phyloP scores from a whole-genome alignment of 2,113 vertebrate species.

The Sula dactylatra region DNA sequence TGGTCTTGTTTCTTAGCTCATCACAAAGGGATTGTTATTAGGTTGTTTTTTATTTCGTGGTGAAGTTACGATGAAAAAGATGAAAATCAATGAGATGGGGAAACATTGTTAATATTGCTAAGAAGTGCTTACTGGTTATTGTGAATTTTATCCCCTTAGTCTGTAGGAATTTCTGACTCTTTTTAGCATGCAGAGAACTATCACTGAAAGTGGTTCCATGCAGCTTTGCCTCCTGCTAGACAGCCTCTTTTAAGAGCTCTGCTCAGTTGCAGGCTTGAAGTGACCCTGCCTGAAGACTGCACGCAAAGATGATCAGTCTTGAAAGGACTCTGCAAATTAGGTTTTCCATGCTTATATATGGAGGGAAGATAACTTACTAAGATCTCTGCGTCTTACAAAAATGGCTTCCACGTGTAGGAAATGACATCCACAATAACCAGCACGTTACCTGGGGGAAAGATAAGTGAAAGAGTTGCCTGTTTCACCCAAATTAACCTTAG shows the following conservation, averaged over 20 bases:
- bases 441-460: neutral
- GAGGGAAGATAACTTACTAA: neutral
- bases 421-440: neutral
- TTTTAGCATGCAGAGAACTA: neutral
- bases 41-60: neutral
- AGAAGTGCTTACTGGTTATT: neutral
- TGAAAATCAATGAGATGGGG: neutral
- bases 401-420: neutral
- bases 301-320: neutral
- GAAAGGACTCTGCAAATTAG: neutral
- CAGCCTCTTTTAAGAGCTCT: neutral
- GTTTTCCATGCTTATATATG: neutral
- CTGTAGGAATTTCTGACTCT: neutral
- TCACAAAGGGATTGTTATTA: neutral
- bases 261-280: neutral
- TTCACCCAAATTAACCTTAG: neutral
- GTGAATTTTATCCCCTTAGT: neutral
- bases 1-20: neutral
- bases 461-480: neutral
- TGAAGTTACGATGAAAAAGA: neutral
- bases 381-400: neutral
- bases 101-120: neutral
- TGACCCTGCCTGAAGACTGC: neutral
- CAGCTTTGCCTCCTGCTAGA: neutral
- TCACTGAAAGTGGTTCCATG: neutral